Evolutionary conservation across 1,140 invertebrate genomes (phyloP).

Genomic region (Drosophila triauraria): DNA sequence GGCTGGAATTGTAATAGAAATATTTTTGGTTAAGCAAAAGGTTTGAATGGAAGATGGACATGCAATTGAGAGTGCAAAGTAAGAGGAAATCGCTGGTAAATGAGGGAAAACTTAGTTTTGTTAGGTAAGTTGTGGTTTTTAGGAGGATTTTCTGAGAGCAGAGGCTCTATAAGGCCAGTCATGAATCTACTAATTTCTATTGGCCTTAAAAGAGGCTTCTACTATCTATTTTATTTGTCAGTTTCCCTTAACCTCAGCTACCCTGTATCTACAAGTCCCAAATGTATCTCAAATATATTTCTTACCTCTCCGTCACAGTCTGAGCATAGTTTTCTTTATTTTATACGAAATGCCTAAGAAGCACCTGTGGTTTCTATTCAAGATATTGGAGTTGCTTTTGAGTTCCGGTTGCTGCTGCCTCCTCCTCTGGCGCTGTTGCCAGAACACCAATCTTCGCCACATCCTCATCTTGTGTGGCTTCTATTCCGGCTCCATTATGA

Average conservation of each 20-base stretch:
- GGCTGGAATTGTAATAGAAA: background rate
- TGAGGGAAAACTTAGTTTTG: background rate
- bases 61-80: slow-evolving; percentile 32
- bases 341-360: background rate
- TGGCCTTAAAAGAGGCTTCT: too few relatives aligned
- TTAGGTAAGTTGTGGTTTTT: background rate
- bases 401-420: background rate
- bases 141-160: background rate
- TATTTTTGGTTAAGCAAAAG: slow-evolving; percentile 15
- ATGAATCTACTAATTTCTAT: too few relatives aligned
- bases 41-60: slow-evolving; percentile 26
- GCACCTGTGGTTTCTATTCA: background rate
- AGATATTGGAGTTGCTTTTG: background rate
- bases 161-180: too few relatives aligned
- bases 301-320: background rate
- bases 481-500: background rate
- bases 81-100: slow-evolving; percentile 15
- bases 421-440: background rate
- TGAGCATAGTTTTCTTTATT: too few relatives aligned
- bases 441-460: background rate
- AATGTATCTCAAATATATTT: too few relatives aligned
- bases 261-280: background rate
- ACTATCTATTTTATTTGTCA: background rate
- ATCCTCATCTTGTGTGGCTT: background rate
- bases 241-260: too few relatives aligned